These are phyloP conservation scores for Chrysodeixis includens DNA, from an alignment of 2,888 invertebrate genomes.

Conservation along the genomic window DNA sequence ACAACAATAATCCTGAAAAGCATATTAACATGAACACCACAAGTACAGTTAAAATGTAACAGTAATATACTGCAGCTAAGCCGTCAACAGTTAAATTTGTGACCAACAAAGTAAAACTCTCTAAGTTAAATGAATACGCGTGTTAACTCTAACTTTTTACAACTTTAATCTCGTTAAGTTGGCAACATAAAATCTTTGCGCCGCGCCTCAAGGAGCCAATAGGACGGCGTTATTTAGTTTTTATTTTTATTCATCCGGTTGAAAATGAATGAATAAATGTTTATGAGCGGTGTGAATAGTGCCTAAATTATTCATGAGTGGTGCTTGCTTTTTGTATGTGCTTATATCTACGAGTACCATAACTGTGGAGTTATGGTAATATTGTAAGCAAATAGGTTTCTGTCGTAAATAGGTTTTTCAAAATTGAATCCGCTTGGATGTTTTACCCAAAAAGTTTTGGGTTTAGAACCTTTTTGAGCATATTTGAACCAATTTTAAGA, in stretches of 20 bases:
- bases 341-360: background rate
- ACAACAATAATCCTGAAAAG: background rate
- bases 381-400: background rate
- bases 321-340: constrained; percentile 12
- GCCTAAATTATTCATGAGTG: constrained; percentile 35
- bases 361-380: constrained; percentile 3
- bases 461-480: background rate
- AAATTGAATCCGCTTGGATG: background rate
- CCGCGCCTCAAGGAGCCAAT: background rate
- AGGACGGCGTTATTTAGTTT: constrained; percentile 19
- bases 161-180: constrained; percentile 29
- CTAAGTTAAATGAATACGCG: constrained; percentile 27
- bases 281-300: constrained; percentile 11
- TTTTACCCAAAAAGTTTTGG: background rate
- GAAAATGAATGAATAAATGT: constrained; percentile 9
- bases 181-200: constrained; percentile 17
- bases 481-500: background rate
- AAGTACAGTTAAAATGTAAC: background rate
- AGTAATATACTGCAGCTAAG: constrained; percentile 4
- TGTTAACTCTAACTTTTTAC: constrained; percentile 35
- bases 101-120: constrained; percentile 15
- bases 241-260: constrained; percentile 13
- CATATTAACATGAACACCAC: background rate
- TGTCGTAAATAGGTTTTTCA: background rate
- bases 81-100: constrained; percentile 6